Conservation (phyloP, 2,797 vertebrate genomes). For the Okamejei kenojei region DNA sequence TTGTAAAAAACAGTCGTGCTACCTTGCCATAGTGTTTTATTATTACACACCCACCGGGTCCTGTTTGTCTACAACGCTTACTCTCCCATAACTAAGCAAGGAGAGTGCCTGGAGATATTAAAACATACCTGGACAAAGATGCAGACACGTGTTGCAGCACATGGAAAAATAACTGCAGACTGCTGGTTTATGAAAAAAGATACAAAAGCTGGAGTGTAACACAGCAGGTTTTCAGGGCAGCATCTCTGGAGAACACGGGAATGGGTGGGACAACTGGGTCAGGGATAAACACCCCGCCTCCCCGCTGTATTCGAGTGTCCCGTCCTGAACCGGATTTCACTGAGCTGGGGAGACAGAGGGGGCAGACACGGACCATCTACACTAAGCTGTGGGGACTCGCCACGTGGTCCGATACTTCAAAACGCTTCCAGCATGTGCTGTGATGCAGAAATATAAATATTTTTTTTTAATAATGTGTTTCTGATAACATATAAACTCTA, state of each 20-base stretch:
- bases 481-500: background rate
- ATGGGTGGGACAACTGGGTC: too few species aligned
- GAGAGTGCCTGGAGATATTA: background rate
- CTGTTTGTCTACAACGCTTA: background rate
- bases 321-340: too few species aligned
- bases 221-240: too few species aligned
- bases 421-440: background rate
- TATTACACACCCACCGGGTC: background rate
- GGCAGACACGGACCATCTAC: background rate
- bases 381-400: background rate
- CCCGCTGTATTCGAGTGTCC: too few species aligned
- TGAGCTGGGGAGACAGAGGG: background rate
- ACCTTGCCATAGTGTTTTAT: background rate
- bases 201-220: too few species aligned
- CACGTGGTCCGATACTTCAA: too few species aligned
- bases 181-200: too few species aligned
- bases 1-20: background rate
- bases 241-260: too few species aligned
- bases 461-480: background rate
- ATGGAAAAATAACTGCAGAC: too few species aligned
- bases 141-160: too few species aligned
- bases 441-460: background rate
- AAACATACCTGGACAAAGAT: background rate
- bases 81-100: background rate
- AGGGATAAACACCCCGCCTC: too few species aligned